These are phyloP conservation scores for Remorina albescens DNA, from an alignment of 2,797 vertebrate species.

Conservation along the genomic window DNA sequence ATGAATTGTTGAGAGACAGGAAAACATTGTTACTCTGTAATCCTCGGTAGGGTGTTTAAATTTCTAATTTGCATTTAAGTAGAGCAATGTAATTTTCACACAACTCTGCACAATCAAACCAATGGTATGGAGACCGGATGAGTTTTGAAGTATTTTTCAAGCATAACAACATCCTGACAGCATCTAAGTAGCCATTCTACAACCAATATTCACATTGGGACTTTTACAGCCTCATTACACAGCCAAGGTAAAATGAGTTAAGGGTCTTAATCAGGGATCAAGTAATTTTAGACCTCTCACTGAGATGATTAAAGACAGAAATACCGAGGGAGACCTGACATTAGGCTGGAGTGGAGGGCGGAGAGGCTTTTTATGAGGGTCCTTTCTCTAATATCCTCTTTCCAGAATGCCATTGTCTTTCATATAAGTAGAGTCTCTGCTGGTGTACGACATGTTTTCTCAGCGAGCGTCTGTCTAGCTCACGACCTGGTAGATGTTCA, in stretches of 20 bases:
- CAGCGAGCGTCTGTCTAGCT: slow-evolving; percentile 42
- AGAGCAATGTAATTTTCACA: slow-evolving; percentile 6
- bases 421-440: slow-evolving; percentile 41
- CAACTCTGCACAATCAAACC: slow-evolving; percentile 28
- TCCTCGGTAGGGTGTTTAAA: not conserved
- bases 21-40: slow-evolving; percentile 29
- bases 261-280: slow-evolving; percentile 72
- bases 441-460: slow-evolving; percentile 52
- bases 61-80: slow-evolving; percentile 37
- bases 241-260: slow-evolving; percentile 63
- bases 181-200: slow-evolving; percentile 43
- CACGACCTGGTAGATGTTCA: slow-evolving; percentile 39
- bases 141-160: slow-evolving; percentile 38
- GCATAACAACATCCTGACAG: slow-evolving; percentile 41
- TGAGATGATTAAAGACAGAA: slow-evolving; percentile 73
- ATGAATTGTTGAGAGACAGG: slow-evolving; percentile 18
- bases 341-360: slow-evolving; percentile 43
- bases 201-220: slow-evolving; percentile 30
- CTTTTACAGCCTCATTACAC: slow-evolving; percentile 67
- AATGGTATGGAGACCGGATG: slow-evolving; percentile 9
- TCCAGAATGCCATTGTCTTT: slow-evolving; percentile 26
- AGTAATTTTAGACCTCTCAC: slow-evolving; percentile 60
- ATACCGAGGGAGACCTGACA: slow-evolving; percentile 64
- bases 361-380: slow-evolving; percentile 47
- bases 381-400: slow-evolving; percentile 47